Percentiles rank a stretch among this genome's conserved stretches.
Evolutionary conservation across 2,797 vertebrate genomes (phyloP).

Genomic region (Halcyon smyrnensis): DNA sequence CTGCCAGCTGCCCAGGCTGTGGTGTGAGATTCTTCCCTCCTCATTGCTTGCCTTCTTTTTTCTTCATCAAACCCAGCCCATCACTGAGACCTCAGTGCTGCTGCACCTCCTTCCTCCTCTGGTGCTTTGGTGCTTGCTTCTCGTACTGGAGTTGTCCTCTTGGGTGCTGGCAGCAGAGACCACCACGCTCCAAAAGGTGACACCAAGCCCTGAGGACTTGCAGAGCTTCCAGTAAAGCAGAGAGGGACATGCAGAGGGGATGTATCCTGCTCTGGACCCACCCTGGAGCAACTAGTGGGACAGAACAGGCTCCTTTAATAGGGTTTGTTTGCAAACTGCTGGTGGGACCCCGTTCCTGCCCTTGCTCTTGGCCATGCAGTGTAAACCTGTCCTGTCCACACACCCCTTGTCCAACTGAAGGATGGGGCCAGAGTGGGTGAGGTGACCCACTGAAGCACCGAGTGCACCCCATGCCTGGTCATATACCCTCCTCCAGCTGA

Average conservation of each 20-base stretch:
- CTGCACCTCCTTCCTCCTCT: neutral
- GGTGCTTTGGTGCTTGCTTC: neutral
- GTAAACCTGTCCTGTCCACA: neutral
- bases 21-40: neutral
- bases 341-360: neutral
- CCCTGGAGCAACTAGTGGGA: neutral
- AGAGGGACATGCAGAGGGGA: neutral
- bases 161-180: neutral
- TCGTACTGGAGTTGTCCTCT: neutral
- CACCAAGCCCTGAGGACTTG: neutral
- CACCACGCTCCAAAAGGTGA: neutral
- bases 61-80: neutral
- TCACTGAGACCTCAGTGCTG: neutral
- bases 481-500: neutral
- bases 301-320: neutral
- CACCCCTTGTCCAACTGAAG: neutral
- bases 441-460: fast-evolving
- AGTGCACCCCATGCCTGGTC: neutral
- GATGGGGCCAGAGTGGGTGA: neutral
- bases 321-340: neutral
- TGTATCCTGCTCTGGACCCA: neutral
- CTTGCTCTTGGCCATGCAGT: neutral
- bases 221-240: neutral
- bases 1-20: neutral
- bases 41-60: neutral